Evolutionary conservation across 2,113 vertebrate genomes (phyloP).

Genomic region (Sylvietta virens): DNA sequence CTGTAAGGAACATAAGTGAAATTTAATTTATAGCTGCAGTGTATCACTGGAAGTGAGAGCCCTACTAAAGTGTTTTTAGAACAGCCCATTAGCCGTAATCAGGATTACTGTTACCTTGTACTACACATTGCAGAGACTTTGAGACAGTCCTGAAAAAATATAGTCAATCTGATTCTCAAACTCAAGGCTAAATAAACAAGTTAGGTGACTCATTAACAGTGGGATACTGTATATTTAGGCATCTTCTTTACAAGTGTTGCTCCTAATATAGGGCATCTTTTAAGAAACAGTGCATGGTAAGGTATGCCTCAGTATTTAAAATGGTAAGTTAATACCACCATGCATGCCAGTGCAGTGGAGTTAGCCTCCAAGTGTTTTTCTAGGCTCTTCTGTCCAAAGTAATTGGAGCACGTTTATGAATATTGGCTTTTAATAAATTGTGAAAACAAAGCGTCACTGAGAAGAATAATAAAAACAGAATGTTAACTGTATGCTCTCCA

Average conservation of each 20-base stretch:
- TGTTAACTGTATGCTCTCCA: background rate
- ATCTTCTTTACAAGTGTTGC: background rate
- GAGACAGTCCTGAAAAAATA: background rate
- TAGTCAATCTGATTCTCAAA: background rate
- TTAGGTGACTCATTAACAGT: background rate
- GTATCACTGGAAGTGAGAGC: background rate
- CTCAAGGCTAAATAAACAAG: background rate
- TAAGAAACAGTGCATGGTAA: background rate
- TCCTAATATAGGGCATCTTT: background rate
- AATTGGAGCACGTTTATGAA: background rate
- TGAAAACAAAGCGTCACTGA: background rate
- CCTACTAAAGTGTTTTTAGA: background rate
- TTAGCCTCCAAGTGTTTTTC: background rate
- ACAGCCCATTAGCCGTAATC: background rate
- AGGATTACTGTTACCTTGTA: background rate
- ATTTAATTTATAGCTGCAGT: background rate
- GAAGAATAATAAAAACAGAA: background rate
- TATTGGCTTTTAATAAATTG: accelerated
- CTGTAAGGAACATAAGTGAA: background rate
- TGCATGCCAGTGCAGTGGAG: background rate
- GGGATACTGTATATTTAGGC: background rate
- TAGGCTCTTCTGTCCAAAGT: background rate
- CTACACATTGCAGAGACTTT: background rate
- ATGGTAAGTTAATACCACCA: background rate
- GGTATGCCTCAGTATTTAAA: background rate